Conservation (phyloP, 1,140 invertebrate species). For the Leptopilina boulardi region DNA sequence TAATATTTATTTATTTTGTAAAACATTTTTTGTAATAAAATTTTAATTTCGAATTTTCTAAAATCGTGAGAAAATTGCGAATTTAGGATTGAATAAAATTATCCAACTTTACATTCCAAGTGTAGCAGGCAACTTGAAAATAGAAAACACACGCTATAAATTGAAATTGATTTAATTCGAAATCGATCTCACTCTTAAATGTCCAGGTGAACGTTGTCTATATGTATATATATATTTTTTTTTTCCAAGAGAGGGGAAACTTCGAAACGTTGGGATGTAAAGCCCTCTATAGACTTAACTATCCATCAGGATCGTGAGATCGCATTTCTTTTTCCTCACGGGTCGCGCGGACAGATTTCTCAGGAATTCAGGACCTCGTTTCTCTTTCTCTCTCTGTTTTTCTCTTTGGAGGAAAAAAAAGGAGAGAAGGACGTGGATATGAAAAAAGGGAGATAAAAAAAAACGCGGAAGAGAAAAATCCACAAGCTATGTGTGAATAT, state of each 20-base stretch:
- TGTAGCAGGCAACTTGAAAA: too few species aligned
- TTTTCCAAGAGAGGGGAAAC: slow-evolving; percentile 6
- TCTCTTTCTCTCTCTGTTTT: too few species aligned
- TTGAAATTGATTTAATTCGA: slow-evolving; percentile 5
- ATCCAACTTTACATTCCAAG: too few species aligned
- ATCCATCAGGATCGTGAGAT: slow-evolving; percentile 25
- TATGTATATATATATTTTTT: too few species aligned
- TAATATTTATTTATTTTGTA: too few species aligned
- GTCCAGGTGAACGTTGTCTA: slow-evolving; percentile 13
- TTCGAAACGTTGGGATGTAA: too few species aligned
- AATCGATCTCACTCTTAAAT: neutral
- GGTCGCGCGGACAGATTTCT: neutral
- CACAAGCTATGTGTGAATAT: neutral
- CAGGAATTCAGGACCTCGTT: slow-evolving; percentile 1
- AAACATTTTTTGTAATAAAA: too few species aligned
- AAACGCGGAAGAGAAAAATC: slow-evolving; percentile 12
- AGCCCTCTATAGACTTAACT: too few species aligned
- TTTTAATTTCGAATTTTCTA: too few species aligned
- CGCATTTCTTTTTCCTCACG: slow-evolving; percentile 5
- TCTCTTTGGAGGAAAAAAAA: too few species aligned
- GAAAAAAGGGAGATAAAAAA: neutral
- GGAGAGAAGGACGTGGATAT: neutral
- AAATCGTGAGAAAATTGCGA: too few species aligned
- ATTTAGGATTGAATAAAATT: too few species aligned
- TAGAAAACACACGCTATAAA: neutral